Base-by-base conservation (phyloP, 1,140 invertebrate genomes). In the Acromyrmex echinatior region DNA sequence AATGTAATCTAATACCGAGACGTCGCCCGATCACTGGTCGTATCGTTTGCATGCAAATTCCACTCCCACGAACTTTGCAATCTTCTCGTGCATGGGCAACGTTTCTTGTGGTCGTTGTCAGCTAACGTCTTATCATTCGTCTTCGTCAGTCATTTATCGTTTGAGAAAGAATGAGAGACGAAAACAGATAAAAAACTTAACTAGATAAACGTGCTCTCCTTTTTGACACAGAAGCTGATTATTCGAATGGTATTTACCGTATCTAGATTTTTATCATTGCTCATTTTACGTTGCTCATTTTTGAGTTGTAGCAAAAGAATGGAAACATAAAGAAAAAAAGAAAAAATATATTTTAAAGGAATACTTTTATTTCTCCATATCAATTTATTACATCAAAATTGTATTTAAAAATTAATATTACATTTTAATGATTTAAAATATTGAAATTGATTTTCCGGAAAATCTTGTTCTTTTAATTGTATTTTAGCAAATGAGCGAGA, bases 31-130 rank as follows among this genome's bases (percentile, higher is more conserved):
- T 82, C 70, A 12, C 25, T 25, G 25, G 53, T 31, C 39, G 66
- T 82, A 31, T 76, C 80, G 28, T 84, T 76, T 39, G 39, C 45
- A 51, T 84, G 45, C 49, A 84, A 76, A 84, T 84, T 84, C 39
- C 39, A 62, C 70, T 84, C 80, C 56, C 70, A 84, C 35, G 80
- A 31, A 62, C 39, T 25, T 28, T 21, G 18, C 56, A 53, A 73
- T 82, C 21, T 60, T 68, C 35, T 35, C 7, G 10, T 58, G 14
- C 39, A 12, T 14, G 66, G 77, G 45, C 56, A 62, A 18, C 77
- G 18, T 56, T 1, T 53, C 53, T 74, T 53, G 14, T 56, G 2
- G 14, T 70, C 39, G 7, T 35, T n/a, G 53, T 49, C 53, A 73
- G 56, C 7, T 35, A 62, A 60, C 56, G 35, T 28, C n/a, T n/a